Base-by-base conservation (phyloP, 2,113 vertebrate species). In the Grallaria varia region DNA sequence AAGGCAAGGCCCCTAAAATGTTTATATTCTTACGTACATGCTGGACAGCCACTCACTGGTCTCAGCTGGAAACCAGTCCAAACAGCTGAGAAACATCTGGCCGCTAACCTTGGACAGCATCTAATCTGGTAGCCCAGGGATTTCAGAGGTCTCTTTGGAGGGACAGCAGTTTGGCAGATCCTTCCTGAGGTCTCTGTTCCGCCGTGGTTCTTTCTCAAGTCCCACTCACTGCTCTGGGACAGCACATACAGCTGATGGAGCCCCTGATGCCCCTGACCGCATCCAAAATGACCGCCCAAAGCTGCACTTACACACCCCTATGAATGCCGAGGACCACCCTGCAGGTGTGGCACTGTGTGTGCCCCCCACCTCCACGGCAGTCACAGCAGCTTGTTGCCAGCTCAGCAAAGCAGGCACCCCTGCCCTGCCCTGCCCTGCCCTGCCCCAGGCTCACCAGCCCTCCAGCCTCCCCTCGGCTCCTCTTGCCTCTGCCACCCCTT, bases 21-120 rank as follows among this genome's bases (percentile, higher is more conserved):
- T 97, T 98, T 96, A 96, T 93, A 96, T 97, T 97, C 95, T 96
- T 94, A 87, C 66, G 93, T 87, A 87, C 93, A 94, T 59, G 86
- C 55, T 97, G 96, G 93, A 95, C 30, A 79, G 94, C 87, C 92
- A 73, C 96, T 97, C 97, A n/a, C 8, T 47, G 81, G 90, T 77
- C 94, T 95, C 95, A 96, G 97, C 96, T 97, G 95, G 96, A 98
- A 95, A 87, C 18, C 89, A 77, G 77, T 89, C 89, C 96, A 95
- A 96, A 37, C 97, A 97, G 97, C 97, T 97, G 97, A 97, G 93
- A 94, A 97, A 98, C 98, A 98, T 98, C 97, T 98, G 98, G 96
- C 92, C 0, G 96, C 96, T 96, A 96, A 97, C 96, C 95, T 94
- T 96, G 96, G 97, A 98, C 95, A 96, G 95, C 86, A 85, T 93